Percentiles rank a stretch among this genome's conserved stretches.
phyloP scores from a whole-genome alignment of 2,888 invertebrate species.

The Calameuta idolon region DNA sequence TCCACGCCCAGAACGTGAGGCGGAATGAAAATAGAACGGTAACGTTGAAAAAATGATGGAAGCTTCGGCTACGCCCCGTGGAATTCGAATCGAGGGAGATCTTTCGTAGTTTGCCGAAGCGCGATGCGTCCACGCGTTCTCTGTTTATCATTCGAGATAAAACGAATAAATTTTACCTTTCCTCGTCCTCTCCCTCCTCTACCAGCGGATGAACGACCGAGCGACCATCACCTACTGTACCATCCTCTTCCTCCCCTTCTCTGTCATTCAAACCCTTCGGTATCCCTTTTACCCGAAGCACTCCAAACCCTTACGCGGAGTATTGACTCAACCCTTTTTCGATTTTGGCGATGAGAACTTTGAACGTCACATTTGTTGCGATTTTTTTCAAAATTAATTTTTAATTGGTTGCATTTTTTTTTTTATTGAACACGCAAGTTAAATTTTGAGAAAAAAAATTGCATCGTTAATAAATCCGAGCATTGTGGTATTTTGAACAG shows the following conservation, averaged over 20 bases:
- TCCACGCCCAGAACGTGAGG: conserved; percentile 51
- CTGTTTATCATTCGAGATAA: neutral
- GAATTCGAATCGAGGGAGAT: neutral
- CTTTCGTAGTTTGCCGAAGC: neutral
- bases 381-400: neutral
- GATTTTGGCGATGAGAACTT: neutral
- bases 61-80: conserved; percentile 16
- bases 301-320: neutral
- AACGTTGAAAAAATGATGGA: conserved; percentile 57
- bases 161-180: neutral
- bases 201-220: neutral
- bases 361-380: neutral
- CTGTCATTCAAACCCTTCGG: neutral
- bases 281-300: neutral
- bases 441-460: too few species aligned
- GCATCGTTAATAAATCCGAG: too few species aligned
- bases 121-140: neutral
- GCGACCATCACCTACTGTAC: neutral
- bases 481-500: neutral
- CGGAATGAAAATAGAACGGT: conserved; percentile 62
- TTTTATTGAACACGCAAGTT: too few species aligned
- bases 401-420: too few species aligned
- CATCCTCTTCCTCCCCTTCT: neutral
- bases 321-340: neutral
- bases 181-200: neutral